These are phyloP conservation scores for Serinus canaria DNA, from an alignment of 2,113 vertebrate genomes.

Conservation along the genomic window DNA sequence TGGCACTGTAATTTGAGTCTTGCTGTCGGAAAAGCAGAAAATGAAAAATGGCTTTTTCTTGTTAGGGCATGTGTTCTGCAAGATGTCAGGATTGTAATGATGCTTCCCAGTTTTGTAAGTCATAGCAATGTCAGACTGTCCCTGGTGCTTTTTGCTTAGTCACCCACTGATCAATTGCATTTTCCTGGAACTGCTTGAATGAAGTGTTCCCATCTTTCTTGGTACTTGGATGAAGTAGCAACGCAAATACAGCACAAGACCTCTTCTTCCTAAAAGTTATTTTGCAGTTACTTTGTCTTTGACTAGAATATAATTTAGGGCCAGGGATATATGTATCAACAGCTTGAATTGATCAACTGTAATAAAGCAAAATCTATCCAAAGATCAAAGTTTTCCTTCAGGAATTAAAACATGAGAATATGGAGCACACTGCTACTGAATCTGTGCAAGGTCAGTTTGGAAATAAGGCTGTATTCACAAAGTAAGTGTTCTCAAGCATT, in stretches of 20 bases:
- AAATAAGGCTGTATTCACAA: conserved; percentile 19
- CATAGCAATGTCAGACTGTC: neutral
- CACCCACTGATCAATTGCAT: neutral
- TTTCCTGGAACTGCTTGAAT: conserved; percentile 24
- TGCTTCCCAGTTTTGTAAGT: neutral
- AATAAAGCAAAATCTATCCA: neutral
- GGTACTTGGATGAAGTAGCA: neutral
- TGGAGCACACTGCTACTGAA: conserved; percentile 1
- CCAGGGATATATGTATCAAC: neutral
- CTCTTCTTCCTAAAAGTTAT: neutral
- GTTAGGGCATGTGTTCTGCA: neutral
- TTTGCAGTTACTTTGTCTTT: neutral
- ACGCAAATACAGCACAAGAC: neutral
- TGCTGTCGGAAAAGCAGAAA: neutral
- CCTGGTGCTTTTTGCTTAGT: conserved; percentile 6
- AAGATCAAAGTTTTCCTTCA: conserved; percentile 41
- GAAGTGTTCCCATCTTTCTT: neutral
- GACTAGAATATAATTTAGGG: neutral
- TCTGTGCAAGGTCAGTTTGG: neutral
- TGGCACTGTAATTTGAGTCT: neutral
- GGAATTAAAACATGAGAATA: neutral
- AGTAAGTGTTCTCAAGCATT: conserved; percentile 23
- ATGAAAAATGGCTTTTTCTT: neutral
- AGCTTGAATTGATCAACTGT: neutral
- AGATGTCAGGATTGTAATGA: neutral